Base-by-base conservation (phyloP, 2,888 invertebrate species). In the Parasteatoda lunata region DNA sequence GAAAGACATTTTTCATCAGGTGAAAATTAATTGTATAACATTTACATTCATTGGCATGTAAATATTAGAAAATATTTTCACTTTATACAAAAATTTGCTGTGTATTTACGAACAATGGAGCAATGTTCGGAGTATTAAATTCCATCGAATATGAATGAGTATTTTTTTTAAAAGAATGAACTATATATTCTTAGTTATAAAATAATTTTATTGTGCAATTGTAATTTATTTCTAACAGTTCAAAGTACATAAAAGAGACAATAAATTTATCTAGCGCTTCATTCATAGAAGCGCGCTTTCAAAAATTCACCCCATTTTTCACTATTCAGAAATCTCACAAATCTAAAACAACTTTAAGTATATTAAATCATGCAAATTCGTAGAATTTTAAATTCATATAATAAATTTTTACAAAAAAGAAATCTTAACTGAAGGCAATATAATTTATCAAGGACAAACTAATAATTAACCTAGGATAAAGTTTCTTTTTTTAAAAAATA, bases 201-300 rank as follows among this genome's bases (percentile, higher is more conserved):
- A 85, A 85, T 80, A 80, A 85, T 80, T 85, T 85, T 85, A 85
- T 85, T 85, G 85, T 85, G 85, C 85, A 85, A 80, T 80, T 80
- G 72, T 85, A 80, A 77, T 51, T 66, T 71, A 69, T 11, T 80
- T 85, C 79, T 85, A 71, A 85, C 85, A 85, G 75, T 80, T 85
- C 79, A 80, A 80, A 85, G 85, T 85, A 85, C 85, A 80, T 85
- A 85, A 85, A 85, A 80, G 75, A 85, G 85, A 80, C 80, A 85
- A 84, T 80, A 79, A 76, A 85, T 49, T 68, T 75, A 70, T 75
- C 84, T 85, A 85, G 68, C 77, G 65, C 54, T 66, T 75, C 49
- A n/a, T 76, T 70, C 76, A 59, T 52, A 49, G 65, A 45, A 73
- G 80, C 76, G 76, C 69, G 7, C 84, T 54, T 64, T 54, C 76